These are phyloP conservation scores for Merluccius polli DNA, from an alignment of 2,797 vertebrate genomes.

Conservation along the genomic window DNA sequence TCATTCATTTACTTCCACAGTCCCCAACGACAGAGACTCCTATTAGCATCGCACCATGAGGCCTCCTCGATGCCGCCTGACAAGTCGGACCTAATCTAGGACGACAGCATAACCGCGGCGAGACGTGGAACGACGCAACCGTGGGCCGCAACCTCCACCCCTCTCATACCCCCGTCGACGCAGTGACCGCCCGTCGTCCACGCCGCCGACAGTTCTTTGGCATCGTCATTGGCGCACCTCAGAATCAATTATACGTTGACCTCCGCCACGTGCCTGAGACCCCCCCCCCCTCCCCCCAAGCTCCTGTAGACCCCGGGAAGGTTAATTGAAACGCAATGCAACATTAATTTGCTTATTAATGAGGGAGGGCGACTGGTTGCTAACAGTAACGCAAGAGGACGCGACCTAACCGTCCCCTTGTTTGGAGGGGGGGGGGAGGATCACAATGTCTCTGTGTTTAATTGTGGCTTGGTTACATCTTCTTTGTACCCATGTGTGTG, in stretches of 20 bases:
- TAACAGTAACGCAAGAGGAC: conserved; percentile 54
- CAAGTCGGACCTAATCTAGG: conserved; percentile 14
- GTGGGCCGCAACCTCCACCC: conserved; percentile 44
- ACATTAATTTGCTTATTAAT: conserved; percentile 81
- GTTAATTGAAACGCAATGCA: conserved; percentile 82
- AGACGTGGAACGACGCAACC: conserved; percentile 29
- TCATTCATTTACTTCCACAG: too few relatives aligned
- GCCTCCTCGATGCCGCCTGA: not conserved
- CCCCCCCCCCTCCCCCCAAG: conserved; percentile 58
- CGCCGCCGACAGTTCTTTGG: conserved; percentile 59
- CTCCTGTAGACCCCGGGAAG: conserved; percentile 67
- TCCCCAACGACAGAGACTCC: too few relatives aligned
- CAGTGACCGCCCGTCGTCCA: conserved; percentile 23
- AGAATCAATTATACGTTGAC: conserved; percentile 77
- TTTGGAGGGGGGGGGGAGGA: conserved; percentile 24
- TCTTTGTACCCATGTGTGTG: not conserved
- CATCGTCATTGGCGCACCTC: conserved; percentile 65
- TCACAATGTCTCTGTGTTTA: not conserved
- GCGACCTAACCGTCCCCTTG: conserved; percentile 52
- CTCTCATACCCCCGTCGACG: conserved; percentile 42
- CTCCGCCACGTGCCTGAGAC: conserved; percentile 61
- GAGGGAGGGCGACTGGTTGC: conserved; percentile 64
- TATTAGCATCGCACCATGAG: too few relatives aligned
- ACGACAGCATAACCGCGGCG: conserved; percentile 28
- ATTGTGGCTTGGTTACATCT: not conserved